These are phyloP conservation scores for Ariolimax columbianus DNA, from an alignment of 2,888 invertebrate species.

Conservation along the genomic window DNA sequence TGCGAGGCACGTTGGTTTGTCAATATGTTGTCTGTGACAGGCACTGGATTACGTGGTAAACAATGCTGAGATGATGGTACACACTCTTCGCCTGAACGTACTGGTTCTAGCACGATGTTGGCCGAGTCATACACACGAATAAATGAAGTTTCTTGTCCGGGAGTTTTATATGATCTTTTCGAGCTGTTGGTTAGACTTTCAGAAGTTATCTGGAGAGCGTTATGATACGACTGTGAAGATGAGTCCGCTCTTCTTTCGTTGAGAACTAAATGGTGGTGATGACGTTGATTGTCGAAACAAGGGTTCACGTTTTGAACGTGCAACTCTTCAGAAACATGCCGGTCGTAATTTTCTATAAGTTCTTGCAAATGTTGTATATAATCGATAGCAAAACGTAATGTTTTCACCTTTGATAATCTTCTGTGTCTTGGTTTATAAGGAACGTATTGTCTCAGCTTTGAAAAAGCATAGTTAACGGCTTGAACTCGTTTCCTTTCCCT, in stretches of 20 bases:
- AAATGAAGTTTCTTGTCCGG: background rate
- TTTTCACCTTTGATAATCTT: slow-evolving; percentile 84
- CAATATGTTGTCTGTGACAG: background rate
- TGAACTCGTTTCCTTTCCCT: slow-evolving; percentile 84
- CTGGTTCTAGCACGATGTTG: background rate
- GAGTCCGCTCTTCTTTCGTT: background rate
- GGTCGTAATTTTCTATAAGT: slow-evolving; percentile 76
- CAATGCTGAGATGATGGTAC: background rate
- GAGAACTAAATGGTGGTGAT: background rate
- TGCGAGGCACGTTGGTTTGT: background rate
- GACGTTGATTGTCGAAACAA: background rate
- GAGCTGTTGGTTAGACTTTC: background rate
- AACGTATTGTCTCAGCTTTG: slow-evolving; percentile 82
- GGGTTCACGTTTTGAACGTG: no score
- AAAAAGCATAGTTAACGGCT: slow-evolving; percentile 84
- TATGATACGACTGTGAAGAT: background rate
- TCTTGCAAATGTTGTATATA: slow-evolving; percentile 82
- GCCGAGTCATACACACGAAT: background rate
- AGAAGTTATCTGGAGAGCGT: background rate
- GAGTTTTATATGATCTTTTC: background rate
- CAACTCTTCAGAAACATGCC: slow-evolving; percentile 6
- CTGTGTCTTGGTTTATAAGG: slow-evolving; percentile 81
- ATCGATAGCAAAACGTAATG: slow-evolving; percentile 82
- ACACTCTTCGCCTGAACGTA: background rate
- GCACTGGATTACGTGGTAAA: background rate